Evolutionary conservation across 2,888 invertebrate genomes (phyloP).

Genomic region (Nemotelus pantherinus): DNA sequence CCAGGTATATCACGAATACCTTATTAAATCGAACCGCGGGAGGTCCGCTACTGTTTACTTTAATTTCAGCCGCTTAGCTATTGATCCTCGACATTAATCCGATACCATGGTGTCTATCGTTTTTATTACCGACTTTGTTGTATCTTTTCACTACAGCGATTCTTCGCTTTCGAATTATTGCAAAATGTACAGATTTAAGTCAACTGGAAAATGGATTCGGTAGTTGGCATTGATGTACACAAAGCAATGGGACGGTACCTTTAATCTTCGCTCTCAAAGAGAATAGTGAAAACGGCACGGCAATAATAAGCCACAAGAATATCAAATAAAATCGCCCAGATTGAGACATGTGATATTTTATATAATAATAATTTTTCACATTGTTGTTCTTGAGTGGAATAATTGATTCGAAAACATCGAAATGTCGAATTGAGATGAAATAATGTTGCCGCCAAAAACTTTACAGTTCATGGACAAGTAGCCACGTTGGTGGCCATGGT

Average conservation of each 20-base stretch:
- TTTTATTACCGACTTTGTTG: conserved; percentile 23
- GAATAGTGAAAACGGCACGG: background rate
- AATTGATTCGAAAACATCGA: conserved; percentile 3
- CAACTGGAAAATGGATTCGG: conserved; percentile 40
- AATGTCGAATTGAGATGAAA: background rate
- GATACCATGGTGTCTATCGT: conserved; percentile 41
- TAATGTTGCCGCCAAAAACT: no score
- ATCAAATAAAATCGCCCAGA: conserved; percentile 28
- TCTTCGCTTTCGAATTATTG: background rate
- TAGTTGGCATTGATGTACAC: background rate
- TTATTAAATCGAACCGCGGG: conserved; percentile 34
- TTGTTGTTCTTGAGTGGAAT: conserved; percentile 20
- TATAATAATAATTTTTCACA: conserved; percentile 4
- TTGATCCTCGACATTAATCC: conserved; percentile 41
- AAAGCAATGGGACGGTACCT: conserved; percentile 33
- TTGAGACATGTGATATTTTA: conserved; percentile 28
- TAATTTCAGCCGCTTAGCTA: conserved; percentile 41
- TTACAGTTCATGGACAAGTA: no score
- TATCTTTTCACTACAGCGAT: conserved; percentile 2
- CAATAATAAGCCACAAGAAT: conserved; percentile 35
- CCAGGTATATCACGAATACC: conserved; percentile 7
- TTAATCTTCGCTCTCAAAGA: conserved; percentile 9
- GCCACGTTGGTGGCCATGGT: no score
- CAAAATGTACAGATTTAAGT: conserved; percentile 16
- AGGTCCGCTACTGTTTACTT: conserved; percentile 44